Evolutionary conservation across 2,888 invertebrate species (phyloP), one percentile per base, ranked within the genome.

Genomic region (Andrena bicolor): DNA sequence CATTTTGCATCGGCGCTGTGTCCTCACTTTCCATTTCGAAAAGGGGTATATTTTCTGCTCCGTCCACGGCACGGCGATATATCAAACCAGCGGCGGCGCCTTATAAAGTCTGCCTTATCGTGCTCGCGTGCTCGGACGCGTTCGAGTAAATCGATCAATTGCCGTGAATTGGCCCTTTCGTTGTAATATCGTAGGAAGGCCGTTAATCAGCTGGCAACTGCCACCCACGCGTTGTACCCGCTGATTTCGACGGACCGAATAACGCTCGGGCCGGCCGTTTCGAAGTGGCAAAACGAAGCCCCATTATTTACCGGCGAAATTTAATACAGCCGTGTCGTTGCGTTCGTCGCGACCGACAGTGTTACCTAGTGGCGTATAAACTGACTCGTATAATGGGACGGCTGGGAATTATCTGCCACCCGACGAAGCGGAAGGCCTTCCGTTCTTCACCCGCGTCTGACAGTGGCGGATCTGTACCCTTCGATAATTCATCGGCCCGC

Each of bases 111-210:
- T 60, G 61, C 49, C 68, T 80, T 80, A 79, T 64, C 81, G 79
- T 30, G 41, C 64, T 85, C 84, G 85, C 85, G 85, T 85, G 85
- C 84, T 66, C 71, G 70, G 69, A 74, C 76, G 60, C 81, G 78
- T 84, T 84, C 79, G 60, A 70, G 66, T 79, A 76, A 81, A 85
- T 81, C 85, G 85, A 85, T 85, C 85, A 84, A 84, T 85, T 76
- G 81, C 81, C 71, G 63, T 75, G 84, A 81, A 84, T 84, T 79
- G 81, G 79, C 85, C 80, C 76, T 68, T 82, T 84, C 84, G 79
- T 65, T 64, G 64, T 77, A 75, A 76, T 81, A 81, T 75, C 80
- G 75, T 65, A 66, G 66, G 64, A 28, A 20, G 71, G 71, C 75
- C 84, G 84, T 85, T 79, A 85, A 82, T 84, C 84, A 82, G 77